phyloP scores from a whole-genome alignment of 2,888 invertebrate species.

The Xanthorhoe spadicearia region DNA sequence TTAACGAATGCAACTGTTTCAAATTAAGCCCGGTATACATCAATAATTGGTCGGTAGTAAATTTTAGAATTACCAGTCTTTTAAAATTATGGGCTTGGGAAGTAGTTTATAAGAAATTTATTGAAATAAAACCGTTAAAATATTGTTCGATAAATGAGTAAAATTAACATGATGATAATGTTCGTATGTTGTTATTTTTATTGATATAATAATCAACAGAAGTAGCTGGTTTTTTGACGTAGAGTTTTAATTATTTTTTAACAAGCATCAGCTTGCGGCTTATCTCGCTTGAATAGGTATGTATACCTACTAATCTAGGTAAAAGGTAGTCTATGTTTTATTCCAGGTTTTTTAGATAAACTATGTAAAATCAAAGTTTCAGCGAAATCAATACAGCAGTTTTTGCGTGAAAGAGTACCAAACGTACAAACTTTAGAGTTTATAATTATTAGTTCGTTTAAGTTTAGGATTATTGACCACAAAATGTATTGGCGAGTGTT shows the following conservation, averaged over 20 bases:
- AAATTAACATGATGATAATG: conserved; percentile 2
- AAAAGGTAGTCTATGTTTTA: too few relatives aligned
- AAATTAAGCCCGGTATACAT: conserved; percentile 26
- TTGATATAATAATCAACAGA: conserved; percentile 5
- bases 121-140: conserved; percentile 16
- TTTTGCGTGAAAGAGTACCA: too few relatives aligned
- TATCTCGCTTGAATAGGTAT: too few relatives aligned
- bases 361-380: too few relatives aligned
- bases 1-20: conserved; percentile 37
- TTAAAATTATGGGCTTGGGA: conserved; percentile 16
- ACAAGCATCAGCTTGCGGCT: too few relatives aligned
- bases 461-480: neutral
- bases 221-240: neutral
- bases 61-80: conserved; percentile 23
- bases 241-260: neutral
- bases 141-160: conserved; percentile 9
- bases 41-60: conserved; percentile 26
- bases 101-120: conserved; percentile 15
- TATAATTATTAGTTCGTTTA: too few relatives aligned
- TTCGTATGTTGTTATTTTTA: neutral
- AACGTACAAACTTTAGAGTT: too few relatives aligned
- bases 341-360: too few relatives aligned
- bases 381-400: too few relatives aligned
- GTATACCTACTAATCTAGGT: too few relatives aligned
- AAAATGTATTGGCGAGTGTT: neutral